These are phyloP conservation scores for Chaetodon trifascialis DNA, from an alignment of 2,113 vertebrate species.

Conservation along the genomic window DNA sequence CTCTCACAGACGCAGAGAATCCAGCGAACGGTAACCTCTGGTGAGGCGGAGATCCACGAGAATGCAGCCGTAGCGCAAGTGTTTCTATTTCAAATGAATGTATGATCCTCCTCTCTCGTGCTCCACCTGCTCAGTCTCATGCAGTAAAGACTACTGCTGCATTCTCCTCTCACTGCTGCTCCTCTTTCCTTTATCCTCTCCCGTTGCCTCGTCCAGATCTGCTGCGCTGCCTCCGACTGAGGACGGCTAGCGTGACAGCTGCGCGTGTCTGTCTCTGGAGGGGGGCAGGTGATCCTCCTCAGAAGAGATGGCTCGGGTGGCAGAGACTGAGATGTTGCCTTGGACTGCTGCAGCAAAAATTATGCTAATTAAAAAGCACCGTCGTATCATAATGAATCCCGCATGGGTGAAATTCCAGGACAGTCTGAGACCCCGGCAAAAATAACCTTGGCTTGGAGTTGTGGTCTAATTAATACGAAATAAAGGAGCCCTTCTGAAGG, in stretches of 20 bases:
- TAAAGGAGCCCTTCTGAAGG: slow-evolving; percentile 76
- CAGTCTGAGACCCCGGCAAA: slow-evolving; percentile 28
- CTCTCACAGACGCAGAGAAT: slow-evolving; percentile 65
- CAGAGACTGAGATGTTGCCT: slow-evolving; percentile 61
- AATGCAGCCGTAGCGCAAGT: slow-evolving; percentile 56
- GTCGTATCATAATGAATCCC: slow-evolving; percentile 61
- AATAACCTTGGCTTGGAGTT: slow-evolving; percentile 63
- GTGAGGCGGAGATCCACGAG: slow-evolving; percentile 55
- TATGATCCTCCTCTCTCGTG: slow-evolving; percentile 61
- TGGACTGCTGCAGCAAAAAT: slow-evolving; percentile 67
- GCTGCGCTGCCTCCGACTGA: slow-evolving; percentile 55
- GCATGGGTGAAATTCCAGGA: slow-evolving; percentile 63
- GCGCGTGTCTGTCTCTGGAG: slow-evolving; percentile 49
- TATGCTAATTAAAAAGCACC: slow-evolving; percentile 76
- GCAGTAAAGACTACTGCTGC: slow-evolving; percentile 79
- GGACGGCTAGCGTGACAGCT: slow-evolving; percentile 55
- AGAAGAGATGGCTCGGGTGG: slow-evolving; percentile 44
- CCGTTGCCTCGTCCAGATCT: slow-evolving; percentile 59
- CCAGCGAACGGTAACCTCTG: slow-evolving; percentile 62
- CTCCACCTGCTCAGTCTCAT: slow-evolving; percentile 76
- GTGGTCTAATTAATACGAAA: slow-evolving; percentile 60
- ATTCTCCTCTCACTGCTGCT: slow-evolving; percentile 69
- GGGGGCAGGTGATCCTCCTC: slow-evolving; percentile 66
- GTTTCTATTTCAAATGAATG: slow-evolving; percentile 54
- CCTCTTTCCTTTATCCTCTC: slow-evolving; percentile 57